phyloP scores from a whole-genome alignment of 2,113 vertebrate genomes.

The Nyctereutes procyonoides region DNA sequence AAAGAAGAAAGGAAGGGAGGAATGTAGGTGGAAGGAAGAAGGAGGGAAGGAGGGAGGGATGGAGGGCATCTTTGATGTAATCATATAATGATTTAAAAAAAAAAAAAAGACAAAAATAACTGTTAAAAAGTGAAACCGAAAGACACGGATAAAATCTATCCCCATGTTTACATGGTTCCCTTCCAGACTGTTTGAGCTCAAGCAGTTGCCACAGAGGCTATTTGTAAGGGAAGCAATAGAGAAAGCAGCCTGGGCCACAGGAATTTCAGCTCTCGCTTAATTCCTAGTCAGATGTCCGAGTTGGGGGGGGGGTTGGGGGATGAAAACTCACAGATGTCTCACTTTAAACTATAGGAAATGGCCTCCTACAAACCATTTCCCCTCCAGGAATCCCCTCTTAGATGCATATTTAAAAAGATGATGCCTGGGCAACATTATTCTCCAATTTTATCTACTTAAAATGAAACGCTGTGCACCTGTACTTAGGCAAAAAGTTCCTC shows the following conservation, averaged over 20 bases:
- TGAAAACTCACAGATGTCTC: background rate
- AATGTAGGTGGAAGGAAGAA: too few relatives aligned
- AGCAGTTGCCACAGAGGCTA: background rate
- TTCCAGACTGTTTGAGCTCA: background rate
- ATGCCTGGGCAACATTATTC: background rate
- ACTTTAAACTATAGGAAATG: background rate
- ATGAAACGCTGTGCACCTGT: background rate
- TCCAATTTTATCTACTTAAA: background rate
- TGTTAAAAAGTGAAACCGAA: background rate
- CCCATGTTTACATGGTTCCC: background rate
- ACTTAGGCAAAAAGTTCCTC: background rate
- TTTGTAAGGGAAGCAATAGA: too few relatives aligned
- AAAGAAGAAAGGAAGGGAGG: rapidly evolving
- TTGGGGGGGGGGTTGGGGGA: background rate
- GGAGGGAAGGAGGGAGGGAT: rapidly evolving
- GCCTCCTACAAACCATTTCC: background rate
- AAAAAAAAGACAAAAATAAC: background rate
- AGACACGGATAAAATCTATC: background rate
- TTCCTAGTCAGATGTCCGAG: background rate
- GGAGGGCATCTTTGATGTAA: background rate
- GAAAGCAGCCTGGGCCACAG: background rate
- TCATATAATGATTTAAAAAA: background rate
- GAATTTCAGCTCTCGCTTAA: background rate
- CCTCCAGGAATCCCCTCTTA: background rate
- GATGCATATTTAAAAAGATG: background rate